A percentile compares a stretch with the other conserved stretches of the same genome.
These are phyloP conservation scores for Megamerina dolium DNA, from an alignment of 2,888 invertebrate genomes.

Conservation along the genomic window DNA sequence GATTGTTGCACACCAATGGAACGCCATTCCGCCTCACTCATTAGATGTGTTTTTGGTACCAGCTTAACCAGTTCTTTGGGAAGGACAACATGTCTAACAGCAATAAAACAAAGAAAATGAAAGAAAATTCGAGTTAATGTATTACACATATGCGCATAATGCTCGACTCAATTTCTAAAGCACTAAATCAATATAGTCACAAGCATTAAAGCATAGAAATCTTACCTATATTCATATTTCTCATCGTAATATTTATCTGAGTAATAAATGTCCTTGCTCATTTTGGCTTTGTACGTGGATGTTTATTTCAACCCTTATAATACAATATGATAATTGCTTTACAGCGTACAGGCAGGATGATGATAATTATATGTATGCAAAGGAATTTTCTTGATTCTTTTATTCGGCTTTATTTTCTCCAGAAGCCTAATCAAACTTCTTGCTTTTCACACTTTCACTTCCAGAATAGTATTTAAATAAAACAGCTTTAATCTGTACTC, in stretches of 20 bases:
- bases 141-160: no score
- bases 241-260: slow-evolving; percentile 92
- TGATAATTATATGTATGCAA: background rate
- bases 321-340: no score
- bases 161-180: no score
- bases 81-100: slow-evolving; percentile 83
- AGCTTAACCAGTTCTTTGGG: slow-evolving; percentile 86
- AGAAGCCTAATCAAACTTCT: no score
- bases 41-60: slow-evolving; percentile 87
- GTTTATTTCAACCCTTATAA: no score
- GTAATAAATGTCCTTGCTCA: slow-evolving; percentile 80
- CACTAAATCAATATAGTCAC: no score
- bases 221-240: slow-evolving; percentile 85
- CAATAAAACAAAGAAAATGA: background rate
- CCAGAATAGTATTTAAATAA: no score
- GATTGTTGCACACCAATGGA: slow-evolving; percentile 93
- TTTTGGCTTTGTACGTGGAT: slow-evolving; percentile 33
- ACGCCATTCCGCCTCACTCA: slow-evolving; percentile 93
- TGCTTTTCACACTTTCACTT: no score
- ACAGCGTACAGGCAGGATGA: no score
- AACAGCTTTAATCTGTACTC: no score
- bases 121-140: background rate
- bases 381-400: no score
- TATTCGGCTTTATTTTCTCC: no score
- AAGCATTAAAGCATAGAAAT: background rate